These are phyloP conservation scores for Cyclophora punctaria DNA, from an alignment of 2,888 invertebrate genomes.

Conservation along the genomic window DNA sequence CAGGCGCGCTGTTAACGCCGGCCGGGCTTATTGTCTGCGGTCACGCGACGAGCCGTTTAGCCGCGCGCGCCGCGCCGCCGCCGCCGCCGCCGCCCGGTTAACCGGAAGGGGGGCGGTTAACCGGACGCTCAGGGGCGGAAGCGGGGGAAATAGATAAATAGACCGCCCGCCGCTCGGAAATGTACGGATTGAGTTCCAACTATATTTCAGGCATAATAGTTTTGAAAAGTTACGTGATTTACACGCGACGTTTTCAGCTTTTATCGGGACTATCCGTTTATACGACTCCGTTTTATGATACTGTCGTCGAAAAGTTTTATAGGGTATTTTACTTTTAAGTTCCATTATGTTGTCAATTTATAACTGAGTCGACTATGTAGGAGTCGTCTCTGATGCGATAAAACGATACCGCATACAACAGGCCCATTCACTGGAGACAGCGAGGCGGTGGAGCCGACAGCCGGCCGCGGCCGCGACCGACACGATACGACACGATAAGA, in stretches of 20 bases:
- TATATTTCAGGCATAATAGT: constrained; percentile 74
- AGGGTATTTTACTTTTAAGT: constrained; percentile 49
- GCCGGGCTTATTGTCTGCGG: constrained; percentile 75
- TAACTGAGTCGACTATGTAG: constrained; percentile 27
- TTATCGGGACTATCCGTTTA: constrained; percentile 55
- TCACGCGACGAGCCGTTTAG: constrained; percentile 76
- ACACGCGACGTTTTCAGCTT: constrained; percentile 68
- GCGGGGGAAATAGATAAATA: constrained; percentile 76
- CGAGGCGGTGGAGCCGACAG: constrained; percentile 27
- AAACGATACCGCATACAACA: constrained; percentile 29
- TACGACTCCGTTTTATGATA: constrained; percentile 56
- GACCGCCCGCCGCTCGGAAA: constrained; percentile 73
- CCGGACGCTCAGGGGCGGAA: constrained; percentile 74
- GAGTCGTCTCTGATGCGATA: constrained; percentile 25
- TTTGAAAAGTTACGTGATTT: constrained; percentile 73
- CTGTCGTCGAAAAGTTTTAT: constrained; percentile 59
- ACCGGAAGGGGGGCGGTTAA: constrained; percentile 75
- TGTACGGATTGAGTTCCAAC: constrained; percentile 74
- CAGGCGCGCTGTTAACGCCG: constrained; percentile 74
- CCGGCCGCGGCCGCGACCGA: constrained; percentile 26
- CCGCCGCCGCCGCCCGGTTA: constrained; percentile 66
- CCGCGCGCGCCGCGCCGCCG: constrained; percentile 62
- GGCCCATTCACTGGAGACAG: constrained; percentile 32
- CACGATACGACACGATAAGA: constrained; percentile 32
- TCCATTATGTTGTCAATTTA: constrained; percentile 44